Conservation (phyloP, 2,113 vertebrate genomes). For the Haliaeetus leucogaster region DNA sequence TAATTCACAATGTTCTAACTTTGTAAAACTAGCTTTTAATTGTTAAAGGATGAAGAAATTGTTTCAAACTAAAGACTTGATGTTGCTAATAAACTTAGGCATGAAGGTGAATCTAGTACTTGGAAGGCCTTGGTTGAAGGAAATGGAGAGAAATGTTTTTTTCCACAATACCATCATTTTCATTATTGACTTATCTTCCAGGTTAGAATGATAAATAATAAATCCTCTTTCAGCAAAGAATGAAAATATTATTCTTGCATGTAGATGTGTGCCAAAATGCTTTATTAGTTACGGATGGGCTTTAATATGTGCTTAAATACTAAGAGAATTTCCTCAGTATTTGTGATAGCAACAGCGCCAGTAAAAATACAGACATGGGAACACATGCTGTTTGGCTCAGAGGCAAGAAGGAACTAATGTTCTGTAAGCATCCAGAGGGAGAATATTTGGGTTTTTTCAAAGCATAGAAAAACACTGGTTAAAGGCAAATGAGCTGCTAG, state of each 20-base stretch:
- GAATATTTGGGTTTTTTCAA: not conserved
- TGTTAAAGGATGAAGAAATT: not conserved
- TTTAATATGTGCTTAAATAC: not conserved
- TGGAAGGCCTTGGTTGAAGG: not conserved
- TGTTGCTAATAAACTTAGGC: not conserved
- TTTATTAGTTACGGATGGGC: not conserved
- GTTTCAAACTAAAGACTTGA: not conserved
- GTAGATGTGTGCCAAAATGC: not conserved
- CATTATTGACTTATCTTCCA: not conserved
- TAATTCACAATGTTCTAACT: not conserved
- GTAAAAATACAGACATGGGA: not conserved
- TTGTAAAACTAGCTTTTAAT: not conserved
- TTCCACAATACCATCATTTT: not conserved
- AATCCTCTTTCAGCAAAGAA: not conserved
- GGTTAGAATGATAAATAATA: not conserved
- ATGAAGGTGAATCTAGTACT: not conserved
- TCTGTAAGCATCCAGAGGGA: not conserved
- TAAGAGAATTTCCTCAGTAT: not conserved
- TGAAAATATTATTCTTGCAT: not conserved
- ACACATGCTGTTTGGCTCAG: not conserved
- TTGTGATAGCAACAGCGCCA: not conserved
- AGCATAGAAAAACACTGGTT: not conserved
- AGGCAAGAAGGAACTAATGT: not conserved
- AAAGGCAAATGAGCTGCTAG: not conserved
- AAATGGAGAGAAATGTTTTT: not conserved